These are phyloP conservation scores for Psettodes erumei DNA, from an alignment of 2,113 vertebrate genomes.

Conservation along the genomic window DNA sequence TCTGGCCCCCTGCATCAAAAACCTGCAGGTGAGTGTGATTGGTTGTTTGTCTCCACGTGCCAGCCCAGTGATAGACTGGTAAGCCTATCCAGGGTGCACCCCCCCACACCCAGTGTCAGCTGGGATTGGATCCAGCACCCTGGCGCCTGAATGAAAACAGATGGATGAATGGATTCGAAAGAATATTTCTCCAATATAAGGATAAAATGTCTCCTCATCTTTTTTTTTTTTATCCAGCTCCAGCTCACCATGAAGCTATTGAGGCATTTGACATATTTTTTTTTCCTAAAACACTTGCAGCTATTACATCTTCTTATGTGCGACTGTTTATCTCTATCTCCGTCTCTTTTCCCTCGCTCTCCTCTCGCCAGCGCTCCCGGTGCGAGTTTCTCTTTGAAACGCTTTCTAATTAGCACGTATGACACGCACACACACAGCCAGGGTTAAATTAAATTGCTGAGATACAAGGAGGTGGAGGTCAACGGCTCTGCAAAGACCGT, in stretches of 20 bases:
- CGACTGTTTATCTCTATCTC: slow-evolving; percentile 62
- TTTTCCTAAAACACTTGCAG: slow-evolving; percentile 49
- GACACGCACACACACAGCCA: slow-evolving; percentile 64
- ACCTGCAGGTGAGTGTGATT: too few species aligned
- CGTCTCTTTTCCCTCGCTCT: slow-evolving; percentile 19
- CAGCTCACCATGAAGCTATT: slow-evolving; percentile 20
- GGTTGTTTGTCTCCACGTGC: too few species aligned
- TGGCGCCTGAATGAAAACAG: too few species aligned
- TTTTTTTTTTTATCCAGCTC: slow-evolving; percentile 2
- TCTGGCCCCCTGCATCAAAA: too few species aligned
- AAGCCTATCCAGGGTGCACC: too few species aligned
- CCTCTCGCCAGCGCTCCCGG: slow-evolving; percentile 29
- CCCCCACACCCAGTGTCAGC: too few species aligned
- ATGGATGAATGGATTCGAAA: too few species aligned
- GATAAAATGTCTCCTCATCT: slow-evolving; percentile 8
- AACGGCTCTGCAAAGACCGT: slow-evolving; percentile 75
- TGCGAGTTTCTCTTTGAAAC: slow-evolving; percentile 77
- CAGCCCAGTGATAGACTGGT: too few species aligned
- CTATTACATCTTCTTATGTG: slow-evolving; percentile 55
- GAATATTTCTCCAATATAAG: neutral
- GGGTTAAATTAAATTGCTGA: slow-evolving; percentile 84
- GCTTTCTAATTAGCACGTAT: slow-evolving; percentile 79
- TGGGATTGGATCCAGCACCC: too few species aligned
- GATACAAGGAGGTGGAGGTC: slow-evolving; percentile 81
- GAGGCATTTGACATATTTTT: slow-evolving; percentile 43